Conservation (phyloP, 2,888 invertebrate genomes). For the Labia minor region DNA sequence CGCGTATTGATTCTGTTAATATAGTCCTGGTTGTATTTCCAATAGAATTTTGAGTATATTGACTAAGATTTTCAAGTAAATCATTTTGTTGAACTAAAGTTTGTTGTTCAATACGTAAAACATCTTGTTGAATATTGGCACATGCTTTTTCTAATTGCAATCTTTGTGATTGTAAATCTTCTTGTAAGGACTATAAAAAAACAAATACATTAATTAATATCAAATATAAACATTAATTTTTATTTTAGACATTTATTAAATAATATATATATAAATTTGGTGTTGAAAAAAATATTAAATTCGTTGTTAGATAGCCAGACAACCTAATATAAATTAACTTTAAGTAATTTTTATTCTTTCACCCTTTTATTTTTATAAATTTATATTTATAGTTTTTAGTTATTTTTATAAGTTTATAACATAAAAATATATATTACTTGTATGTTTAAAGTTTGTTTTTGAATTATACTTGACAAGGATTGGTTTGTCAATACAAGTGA, state of each 20-base stretch:
- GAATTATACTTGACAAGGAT: conserved; percentile 20
- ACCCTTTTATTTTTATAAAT: no score
- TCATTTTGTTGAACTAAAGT: not conserved
- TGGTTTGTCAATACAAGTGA: conserved; percentile 19
- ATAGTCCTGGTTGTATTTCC: not conserved
- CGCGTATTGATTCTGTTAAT: conserved; percentile 39
- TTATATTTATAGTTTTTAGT: no score
- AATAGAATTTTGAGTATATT: not conserved
- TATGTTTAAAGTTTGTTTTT: conserved; percentile 24
- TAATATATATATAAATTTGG: conserved; percentile 18
- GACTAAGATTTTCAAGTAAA: not conserved
- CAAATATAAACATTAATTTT: no score
- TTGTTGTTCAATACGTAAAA: conserved; percentile 16
- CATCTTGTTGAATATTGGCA: conserved; percentile 20
- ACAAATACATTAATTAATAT: conserved; percentile 14
- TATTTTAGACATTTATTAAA: conserved; percentile 15
- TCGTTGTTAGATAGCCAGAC: no score
- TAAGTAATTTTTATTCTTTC: no score
- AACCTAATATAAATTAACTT: no score
- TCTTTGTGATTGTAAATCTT: not conserved
- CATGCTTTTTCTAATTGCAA: not conserved
- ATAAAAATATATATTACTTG: conserved; percentile 23
- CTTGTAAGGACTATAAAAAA: not conserved
- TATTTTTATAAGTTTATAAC: no score
- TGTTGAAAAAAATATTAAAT: no score